A percentile compares a stretch with the other conserved stretches of the same genome.
phyloP scores from a whole-genome alignment of 2,888 invertebrate species.

The Sinodicranocentrus sp. region DNA sequence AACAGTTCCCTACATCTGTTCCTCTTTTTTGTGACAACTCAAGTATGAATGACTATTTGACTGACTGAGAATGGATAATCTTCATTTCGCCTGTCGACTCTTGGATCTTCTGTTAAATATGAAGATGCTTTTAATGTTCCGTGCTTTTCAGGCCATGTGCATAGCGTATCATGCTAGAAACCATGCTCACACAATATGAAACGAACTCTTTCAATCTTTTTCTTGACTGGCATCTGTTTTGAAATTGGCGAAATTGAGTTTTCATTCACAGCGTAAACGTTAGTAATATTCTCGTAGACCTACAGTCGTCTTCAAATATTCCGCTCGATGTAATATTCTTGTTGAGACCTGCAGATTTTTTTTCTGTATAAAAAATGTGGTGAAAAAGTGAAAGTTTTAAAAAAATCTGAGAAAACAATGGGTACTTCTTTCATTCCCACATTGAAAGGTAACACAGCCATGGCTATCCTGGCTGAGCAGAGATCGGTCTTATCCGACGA shows the following conservation, averaged over 20 bases:
- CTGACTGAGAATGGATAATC: constrained; percentile 15
- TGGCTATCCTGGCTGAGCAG: constrained; percentile 74
- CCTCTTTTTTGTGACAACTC: constrained; percentile 33
- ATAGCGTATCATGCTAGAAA: not conserved
- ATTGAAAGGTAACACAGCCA: constrained; percentile 65
- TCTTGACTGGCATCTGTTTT: constrained; percentile 13
- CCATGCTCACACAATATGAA: not conserved
- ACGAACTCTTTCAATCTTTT: not conserved
- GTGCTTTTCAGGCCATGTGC: constrained; percentile 61
- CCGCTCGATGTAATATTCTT: not conserved
- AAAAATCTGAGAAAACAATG: constrained; percentile 37
- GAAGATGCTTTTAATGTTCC: constrained; percentile 46
- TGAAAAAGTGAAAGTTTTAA: constrained; percentile 12
- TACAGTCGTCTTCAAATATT: not conserved
- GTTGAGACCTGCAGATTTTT: not conserved
- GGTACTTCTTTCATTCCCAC: constrained; percentile 51
- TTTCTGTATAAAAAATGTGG: not conserved
- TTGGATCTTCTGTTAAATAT: too few species aligned
- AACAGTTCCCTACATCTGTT: constrained; percentile 57
- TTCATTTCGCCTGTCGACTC: too few species aligned
- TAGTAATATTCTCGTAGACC: not conserved
- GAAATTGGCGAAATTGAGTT: constrained; percentile 14
- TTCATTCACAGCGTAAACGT: not conserved
- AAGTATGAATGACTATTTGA: constrained; percentile 21
- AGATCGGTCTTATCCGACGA: constrained; percentile 55